Evolutionary conservation across 2,797 vertebrate genomes (phyloP).

Genomic region (Anabacerthia variegaticeps): DNA sequence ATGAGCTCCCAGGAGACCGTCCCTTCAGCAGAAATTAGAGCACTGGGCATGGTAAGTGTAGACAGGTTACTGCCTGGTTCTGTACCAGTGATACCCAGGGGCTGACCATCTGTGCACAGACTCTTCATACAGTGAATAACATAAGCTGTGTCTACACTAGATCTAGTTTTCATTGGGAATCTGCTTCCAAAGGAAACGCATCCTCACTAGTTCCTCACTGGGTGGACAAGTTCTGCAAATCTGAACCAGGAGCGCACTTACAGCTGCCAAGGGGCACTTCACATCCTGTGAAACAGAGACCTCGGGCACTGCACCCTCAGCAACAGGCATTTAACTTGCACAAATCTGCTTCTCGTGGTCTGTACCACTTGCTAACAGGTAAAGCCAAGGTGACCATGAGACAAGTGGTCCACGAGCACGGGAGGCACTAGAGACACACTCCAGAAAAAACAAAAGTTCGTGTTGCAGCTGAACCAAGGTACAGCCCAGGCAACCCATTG

Average conservation of each 20-base stretch:
- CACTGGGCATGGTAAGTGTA: rapidly evolving
- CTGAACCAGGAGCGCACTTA: background rate
- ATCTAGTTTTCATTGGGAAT: background rate
- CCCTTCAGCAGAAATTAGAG: background rate
- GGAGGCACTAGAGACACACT: background rate
- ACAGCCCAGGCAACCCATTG: background rate
- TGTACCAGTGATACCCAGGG: background rate
- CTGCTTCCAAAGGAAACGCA: background rate
- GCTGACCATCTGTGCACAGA: background rate
- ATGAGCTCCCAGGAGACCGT: background rate
- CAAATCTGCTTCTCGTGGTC: background rate
- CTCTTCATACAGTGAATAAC: background rate
- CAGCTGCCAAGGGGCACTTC: background rate
- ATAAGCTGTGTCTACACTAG: background rate
- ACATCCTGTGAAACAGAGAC: background rate
- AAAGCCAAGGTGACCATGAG: background rate
- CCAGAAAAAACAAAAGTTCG: background rate
- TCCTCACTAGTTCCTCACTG: background rate
- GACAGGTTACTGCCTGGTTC: background rate
- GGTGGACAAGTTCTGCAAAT: background rate
- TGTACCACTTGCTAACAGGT: background rate
- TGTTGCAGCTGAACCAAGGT: background rate
- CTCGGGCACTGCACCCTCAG: background rate
- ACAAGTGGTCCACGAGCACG: rapidly evolving
- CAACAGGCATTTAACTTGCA: background rate